phyloP scores from a whole-genome alignment of 1,140 invertebrate species.

The Nephila pilipes region DNA sequence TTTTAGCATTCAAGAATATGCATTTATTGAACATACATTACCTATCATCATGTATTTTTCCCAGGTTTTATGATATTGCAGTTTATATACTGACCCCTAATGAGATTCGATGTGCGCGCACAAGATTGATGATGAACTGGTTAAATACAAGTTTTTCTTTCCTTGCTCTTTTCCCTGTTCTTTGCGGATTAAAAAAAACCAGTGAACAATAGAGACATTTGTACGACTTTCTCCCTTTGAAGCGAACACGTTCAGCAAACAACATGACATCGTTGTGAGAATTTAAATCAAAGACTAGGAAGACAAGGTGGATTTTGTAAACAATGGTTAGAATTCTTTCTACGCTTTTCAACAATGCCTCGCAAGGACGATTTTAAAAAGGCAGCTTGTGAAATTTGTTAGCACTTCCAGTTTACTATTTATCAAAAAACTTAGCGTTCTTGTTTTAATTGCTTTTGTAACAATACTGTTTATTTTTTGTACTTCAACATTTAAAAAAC shows the following conservation, averaged over 20 bases:
- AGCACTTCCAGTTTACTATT: neutral
- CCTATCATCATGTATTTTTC: neutral
- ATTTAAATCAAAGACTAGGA: constrained; percentile 43
- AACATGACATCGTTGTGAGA: constrained; percentile 19
- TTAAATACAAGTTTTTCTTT: constrained; percentile 63
- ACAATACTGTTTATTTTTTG: too few species aligned
- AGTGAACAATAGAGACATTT: constrained; percentile 70
- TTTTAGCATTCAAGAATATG: too few species aligned
- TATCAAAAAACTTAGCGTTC: too few species aligned
- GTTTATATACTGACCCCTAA: constrained; percentile 32
- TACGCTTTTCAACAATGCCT: neutral
- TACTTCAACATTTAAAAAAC: too few species aligned
- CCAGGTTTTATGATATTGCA: neutral
- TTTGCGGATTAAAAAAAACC: neutral
- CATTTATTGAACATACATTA: too few species aligned
- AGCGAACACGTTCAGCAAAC: constrained; percentile 65
- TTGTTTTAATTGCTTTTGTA: too few species aligned
- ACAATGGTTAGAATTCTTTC: neutral
- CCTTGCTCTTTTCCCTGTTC: constrained; percentile 1
- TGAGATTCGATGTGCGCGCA: constrained; percentile 15
- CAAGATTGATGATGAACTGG: constrained; percentile 68
- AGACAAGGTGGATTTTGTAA: constrained; percentile 5
- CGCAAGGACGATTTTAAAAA: neutral
- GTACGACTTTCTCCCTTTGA: constrained; percentile 55
- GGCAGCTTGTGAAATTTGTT: neutral